Base-by-base conservation (phyloP, 2,113 vertebrate species). In the Candoia aspera region DNA sequence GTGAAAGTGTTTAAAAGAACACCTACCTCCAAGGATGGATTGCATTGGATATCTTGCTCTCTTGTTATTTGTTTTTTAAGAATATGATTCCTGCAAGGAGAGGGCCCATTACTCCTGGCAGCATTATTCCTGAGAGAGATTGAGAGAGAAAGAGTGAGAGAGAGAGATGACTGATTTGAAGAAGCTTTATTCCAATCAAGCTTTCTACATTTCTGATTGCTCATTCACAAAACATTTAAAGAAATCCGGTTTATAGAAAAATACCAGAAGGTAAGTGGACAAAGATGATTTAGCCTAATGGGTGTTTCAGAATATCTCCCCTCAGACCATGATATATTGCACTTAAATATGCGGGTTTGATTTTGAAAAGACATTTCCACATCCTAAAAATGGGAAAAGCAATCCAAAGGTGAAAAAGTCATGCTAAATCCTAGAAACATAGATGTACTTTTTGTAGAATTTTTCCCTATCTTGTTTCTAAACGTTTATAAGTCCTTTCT, bases 41-140 rank as follows among this genome's bases (percentile, higher is more conserved):
- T 84, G 83, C 92, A 73, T 92, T 46, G 88, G 86, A 54, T 49
- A 83, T 93, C n/a, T n/a, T n/a, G 17, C 19, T 57, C 26, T 46
- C 19, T 54, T 73, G 1, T n/a, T n/a, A n/a, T 37, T 29, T 23
- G 24, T 57, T 58, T 59, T 84, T 29, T n/a, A 54, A 29, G 55
- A 37, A 83, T 60, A 29, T 91, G 26, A 10, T 55, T 23, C 49
- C 13, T 21, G 24, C 13, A 11, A 53, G 42, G 6, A 19, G n/a
- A 33, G 19, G 3, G 26, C 23, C 19, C 58, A 37, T 46, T 4
- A 33, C n/a, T 46, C 37, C 17, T 90, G 79, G 33, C 26, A 2
- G 17, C 4, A n/a, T 84, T 17, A 59, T 55, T 57, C 19, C 46
- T 73, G 64, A 46, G 29, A 58, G 33, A 26, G 12, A 33, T 2